Conservation (phyloP, 2,113 vertebrate species). For the Myodes glareolus region DNA sequence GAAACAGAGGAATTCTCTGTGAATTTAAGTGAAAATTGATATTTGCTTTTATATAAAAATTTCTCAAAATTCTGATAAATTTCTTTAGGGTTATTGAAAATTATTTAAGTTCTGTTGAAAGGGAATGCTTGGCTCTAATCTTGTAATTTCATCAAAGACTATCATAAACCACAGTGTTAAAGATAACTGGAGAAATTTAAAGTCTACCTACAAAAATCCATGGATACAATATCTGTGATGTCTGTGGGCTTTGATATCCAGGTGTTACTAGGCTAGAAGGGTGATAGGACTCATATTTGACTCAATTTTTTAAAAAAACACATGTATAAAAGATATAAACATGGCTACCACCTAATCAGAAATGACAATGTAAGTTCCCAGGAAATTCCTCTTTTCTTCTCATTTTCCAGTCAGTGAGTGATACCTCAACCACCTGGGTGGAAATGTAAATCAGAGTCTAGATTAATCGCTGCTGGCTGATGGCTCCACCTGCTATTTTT, state of each 20-base stretch:
- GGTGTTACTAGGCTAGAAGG: neutral
- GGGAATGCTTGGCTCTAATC: neutral
- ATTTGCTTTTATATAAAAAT: neutral
- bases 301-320: neutral
- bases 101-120: neutral
- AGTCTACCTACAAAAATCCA: neutral
- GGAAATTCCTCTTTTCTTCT: neutral
- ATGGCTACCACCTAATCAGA: fast-evolving
- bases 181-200: neutral
- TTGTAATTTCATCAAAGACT: neutral
- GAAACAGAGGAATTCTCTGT: neutral
- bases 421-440: neutral
- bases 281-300: neutral
- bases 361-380: too few species aligned
- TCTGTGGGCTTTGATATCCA: neutral
- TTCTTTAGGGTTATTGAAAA: neutral
- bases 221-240: neutral
- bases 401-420: neutral
- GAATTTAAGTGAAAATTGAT: neutral
- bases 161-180: neutral
- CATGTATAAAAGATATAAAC: neutral
- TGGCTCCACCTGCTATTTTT: neutral
- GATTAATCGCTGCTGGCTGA: neutral
- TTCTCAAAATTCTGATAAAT: neutral
- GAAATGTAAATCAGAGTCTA: neutral